Percentiles rank a stretch among this genome's conserved stretches.
phyloP scores from a whole-genome alignment of 1,140 invertebrate species.

The Atta colombica region DNA sequence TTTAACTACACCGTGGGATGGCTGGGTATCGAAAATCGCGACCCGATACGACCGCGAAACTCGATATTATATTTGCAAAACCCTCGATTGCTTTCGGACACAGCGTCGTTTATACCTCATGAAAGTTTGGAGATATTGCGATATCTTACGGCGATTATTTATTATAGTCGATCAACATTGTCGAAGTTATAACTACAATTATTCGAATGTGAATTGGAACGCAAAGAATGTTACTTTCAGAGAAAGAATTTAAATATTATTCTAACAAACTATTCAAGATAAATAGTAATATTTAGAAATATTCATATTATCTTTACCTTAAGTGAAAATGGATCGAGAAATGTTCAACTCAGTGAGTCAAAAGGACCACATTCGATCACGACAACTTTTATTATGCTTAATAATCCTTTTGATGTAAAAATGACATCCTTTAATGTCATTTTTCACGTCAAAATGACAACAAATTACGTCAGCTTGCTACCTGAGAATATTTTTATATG shows the following conservation, averaged over 20 bases:
- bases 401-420: too few species aligned
- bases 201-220: neutral
- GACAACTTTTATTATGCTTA: too few species aligned
- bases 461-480: too few species aligned
- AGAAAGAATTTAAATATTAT: neutral
- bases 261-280: neutral
- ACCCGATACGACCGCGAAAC: neutral
- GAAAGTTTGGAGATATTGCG: neutral
- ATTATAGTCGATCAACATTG: neutral
- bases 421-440: too few species aligned
- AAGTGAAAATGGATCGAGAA: too few species aligned
- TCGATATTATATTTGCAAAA: constrained; percentile 9
- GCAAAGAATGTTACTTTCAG: neutral
- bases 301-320: too few species aligned
- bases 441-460: too few species aligned
- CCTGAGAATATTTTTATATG: too few species aligned
- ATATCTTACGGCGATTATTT: neutral
- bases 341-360: too few species aligned
- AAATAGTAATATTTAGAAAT: neutral
- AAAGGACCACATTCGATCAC: too few species aligned
- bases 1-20: constrained; percentile 51
- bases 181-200: neutral
- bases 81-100: neutral
- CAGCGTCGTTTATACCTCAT: neutral
- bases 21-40: constrained; percentile 29